Conservation (phyloP, 1,140 invertebrate genomes). For the Saccostrea glomerata region DNA sequence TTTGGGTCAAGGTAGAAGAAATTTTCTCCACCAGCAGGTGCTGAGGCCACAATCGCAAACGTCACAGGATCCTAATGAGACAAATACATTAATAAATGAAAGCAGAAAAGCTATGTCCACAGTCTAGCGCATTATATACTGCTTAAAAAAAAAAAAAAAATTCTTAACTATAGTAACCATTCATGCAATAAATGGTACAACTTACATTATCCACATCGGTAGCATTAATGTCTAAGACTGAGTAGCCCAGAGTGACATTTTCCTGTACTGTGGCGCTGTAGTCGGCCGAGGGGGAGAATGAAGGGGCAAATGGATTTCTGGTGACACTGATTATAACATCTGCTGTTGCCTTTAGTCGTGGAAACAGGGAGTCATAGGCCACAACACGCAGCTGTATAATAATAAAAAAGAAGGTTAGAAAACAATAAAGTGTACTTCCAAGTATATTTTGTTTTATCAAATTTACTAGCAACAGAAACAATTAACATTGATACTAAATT, state of each 20-base stretch:
- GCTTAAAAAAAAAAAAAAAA: no score
- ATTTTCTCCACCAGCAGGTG: conserved; percentile 20
- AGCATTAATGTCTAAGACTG: conserved; percentile 44
- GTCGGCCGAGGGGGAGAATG: conserved; percentile 50
- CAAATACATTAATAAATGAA: neutral
- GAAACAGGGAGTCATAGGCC: conserved; percentile 89
- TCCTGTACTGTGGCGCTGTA: conserved; percentile 40
- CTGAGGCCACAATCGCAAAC: conserved; percentile 54
- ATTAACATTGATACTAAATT: no score
- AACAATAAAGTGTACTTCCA: no score
- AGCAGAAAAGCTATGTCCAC: no score
- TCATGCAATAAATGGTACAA: neutral
- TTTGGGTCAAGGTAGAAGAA: conserved; percentile 50
- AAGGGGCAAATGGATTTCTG: conserved; percentile 61
- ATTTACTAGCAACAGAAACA: no score
- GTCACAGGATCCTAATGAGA: conserved; percentile 57
- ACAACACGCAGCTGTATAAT: conserved; percentile 62
- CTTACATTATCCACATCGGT: conserved; percentile 43
- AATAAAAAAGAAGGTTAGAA: neutral
- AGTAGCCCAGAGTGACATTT: conserved; percentile 44
- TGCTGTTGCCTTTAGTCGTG: conserved; percentile 88
- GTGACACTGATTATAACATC: conserved; percentile 76
- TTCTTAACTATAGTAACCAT: neutral
- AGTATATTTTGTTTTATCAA: no score
- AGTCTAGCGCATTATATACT: no score